Evolutionary conservation across 2,888 invertebrate genomes (phyloP), one percentile per base, ranked within the genome.

Genomic region (Tortrix viridana): DNA sequence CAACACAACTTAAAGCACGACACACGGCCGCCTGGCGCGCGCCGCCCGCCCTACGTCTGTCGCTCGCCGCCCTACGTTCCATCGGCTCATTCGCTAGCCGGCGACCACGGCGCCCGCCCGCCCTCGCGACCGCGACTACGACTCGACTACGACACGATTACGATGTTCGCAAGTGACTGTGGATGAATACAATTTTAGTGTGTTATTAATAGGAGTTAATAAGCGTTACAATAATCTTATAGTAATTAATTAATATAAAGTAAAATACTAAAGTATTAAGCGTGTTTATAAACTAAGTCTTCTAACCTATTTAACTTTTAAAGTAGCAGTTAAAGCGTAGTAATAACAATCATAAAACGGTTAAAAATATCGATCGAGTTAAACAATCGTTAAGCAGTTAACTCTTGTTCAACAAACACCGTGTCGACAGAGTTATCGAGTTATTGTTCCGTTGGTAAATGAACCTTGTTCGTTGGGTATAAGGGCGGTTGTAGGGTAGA

Each of bases 71-170:
- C 63, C 63, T 57, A 55, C 19, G 43, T 26, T 43, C 5, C 16
- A 43, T 62, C 50, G 74, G 76, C 72, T 84, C 86, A 84, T 75
- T 84, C 81, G 83, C 82, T 84, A 83, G 81, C 81, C 80, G 74
- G 73, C 79, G 74, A 70, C 72, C 71, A 72, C 71, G 83, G 80
- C 84, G 84, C 75, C 84, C 86, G 84, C 88, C 86, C 84, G 81
- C 78, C 73, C 71, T 60, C 32, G 56, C 61, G 48, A 22, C 58
- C 65, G 67, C 71, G 22, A 47, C 19, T 20, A 56, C 63, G 48
- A 58, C 49, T 20, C 46, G 9, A 37, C 22, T 9, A 41, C 54
- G 67, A 70, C 74, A 41, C 58, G 58, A 46, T 23, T 22, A 49
- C 38, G 16, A 52, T 18, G 41, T 41, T 41, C 46, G 37, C 48